Evolutionary conservation across 2,888 invertebrate species (phyloP).

Genomic region (Zygaena filipendulae): DNA sequence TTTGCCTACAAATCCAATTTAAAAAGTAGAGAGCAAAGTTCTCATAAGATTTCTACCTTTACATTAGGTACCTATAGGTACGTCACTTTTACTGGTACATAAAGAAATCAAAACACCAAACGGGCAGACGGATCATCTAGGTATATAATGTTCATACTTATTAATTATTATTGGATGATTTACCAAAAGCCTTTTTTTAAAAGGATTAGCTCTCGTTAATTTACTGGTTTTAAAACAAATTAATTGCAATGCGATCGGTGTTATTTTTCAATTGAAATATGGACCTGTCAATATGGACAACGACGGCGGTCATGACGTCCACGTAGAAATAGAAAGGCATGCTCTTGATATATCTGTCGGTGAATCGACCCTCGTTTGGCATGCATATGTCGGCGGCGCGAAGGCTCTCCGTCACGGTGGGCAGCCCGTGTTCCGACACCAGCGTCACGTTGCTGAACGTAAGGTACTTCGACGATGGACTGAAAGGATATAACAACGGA

Average conservation of each 20-base stretch:
- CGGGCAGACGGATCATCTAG: no score
- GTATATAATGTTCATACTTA: no score
- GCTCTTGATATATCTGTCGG: conserved; percentile 63
- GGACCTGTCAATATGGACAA: conserved; percentile 71
- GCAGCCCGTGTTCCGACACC: conserved; percentile 74
- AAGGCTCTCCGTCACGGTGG: conserved; percentile 43
- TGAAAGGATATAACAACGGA: conserved; percentile 22
- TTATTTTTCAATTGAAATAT: no score
- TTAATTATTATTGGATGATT: no score
- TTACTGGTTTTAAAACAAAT: no score
- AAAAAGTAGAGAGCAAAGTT: no score
- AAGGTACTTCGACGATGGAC: conserved; percentile 51
- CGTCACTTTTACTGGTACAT: no score
- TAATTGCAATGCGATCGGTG: no score
- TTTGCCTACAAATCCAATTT: conserved; percentile 55
- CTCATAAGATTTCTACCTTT: conserved; percentile 3
- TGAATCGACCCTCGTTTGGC: conserved; percentile 62
- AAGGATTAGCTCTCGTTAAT: no score
- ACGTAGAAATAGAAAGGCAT: conserved; percentile 72
- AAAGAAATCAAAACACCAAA: no score
- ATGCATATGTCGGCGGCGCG: conserved; percentile 55
- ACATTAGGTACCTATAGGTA: no score
- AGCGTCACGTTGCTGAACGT: conserved; percentile 77
- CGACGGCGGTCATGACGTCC: conserved; percentile 71
- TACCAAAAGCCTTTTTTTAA: no score